A percentile compares a stretch with the other conserved stretches of the same genome.
phyloP scores from a whole-genome alignment of 2,888 invertebrate genomes.

The Xanthia icteritia region DNA sequence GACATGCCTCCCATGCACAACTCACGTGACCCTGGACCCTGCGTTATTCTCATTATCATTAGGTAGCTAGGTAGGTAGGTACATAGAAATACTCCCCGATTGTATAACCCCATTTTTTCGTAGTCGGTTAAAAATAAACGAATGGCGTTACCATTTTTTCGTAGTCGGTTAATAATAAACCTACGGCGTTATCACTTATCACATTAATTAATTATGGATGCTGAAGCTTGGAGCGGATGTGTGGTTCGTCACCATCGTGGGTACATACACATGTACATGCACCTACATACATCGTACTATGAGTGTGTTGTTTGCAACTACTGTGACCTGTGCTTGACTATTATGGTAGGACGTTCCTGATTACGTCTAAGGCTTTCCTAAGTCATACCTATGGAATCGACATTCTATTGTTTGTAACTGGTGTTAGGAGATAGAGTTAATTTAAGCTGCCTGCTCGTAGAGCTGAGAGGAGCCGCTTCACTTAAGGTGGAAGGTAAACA shows the following conservation, averaged over 20 bases:
- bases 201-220: slow-evolving; percentile 10
- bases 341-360: background rate
- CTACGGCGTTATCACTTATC: slow-evolving; percentile 22
- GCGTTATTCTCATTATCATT: background rate
- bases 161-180: slow-evolving; percentile 7
- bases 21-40: background rate
- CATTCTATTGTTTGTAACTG: background rate
- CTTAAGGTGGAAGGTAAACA: background rate
- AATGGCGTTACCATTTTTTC: slow-evolving; percentile 24
- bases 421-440: background rate
- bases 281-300: background rate
- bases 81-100: background rate
- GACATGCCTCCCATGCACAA: background rate
- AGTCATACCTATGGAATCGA: background rate
- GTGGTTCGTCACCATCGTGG: slow-evolving; percentile 25
- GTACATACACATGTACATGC: no score
- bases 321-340: slow-evolving; percentile 20
- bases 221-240: slow-evolving; percentile 38
- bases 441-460: background rate
- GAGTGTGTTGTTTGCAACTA: slow-evolving; percentile 9
- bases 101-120: background rate
- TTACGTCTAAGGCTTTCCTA: background rate
- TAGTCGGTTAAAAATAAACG: background rate
- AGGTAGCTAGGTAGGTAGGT: no score
- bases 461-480: background rate